Base-by-base conservation (phyloP, 2,113 vertebrate genomes). In the Anas platyrhynchos region DNA sequence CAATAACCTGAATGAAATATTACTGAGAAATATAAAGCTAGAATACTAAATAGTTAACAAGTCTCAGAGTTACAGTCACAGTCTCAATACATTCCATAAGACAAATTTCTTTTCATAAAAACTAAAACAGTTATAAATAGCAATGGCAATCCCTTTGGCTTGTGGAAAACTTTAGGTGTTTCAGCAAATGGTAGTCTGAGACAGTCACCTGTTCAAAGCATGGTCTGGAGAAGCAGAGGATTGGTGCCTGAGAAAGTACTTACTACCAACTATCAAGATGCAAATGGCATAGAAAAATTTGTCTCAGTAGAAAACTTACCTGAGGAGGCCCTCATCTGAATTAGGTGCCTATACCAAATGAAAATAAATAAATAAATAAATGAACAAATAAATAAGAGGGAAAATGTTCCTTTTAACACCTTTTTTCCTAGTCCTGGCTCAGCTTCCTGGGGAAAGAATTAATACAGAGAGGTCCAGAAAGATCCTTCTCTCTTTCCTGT, bases 1-100 rank as follows among this genome's bases (percentile, higher is more conserved):
- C 46, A 86, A 71, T 86, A 86, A 86, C 14, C 25, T 7, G 25
- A 85, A 89, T 54, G 41, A 87, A 83, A 80, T 89, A 75, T 46
- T 79, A 73, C 23, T 58, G 29, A 86, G 14, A 87, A 78, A 88
- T 75, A 71, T 23, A 61, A 81, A 75, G 11, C 1, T 78, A 58
- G 22, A 52, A 29, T 78, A 88, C 71, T 88, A 86, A 93, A 38
- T 10, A 54, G 34, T 18, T 71, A 96, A 74, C 18, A 46, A 55
- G 18, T 43, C 36, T 78, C 62, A 59, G 25, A 80, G 48, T 74
- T 78, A 59, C 10, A 67, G 16, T 73, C 43, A n/a, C 25, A 46
- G 18, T 73, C 11, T 91, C 58, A 11, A 91, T 80, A 81, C 79
- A 87, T 43, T 73, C 31, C 20, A 44, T 14, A 6, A 88, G 9